Conservation (phyloP, 2,888 invertebrate species). For the Willowsia nigromaculata region DNA sequence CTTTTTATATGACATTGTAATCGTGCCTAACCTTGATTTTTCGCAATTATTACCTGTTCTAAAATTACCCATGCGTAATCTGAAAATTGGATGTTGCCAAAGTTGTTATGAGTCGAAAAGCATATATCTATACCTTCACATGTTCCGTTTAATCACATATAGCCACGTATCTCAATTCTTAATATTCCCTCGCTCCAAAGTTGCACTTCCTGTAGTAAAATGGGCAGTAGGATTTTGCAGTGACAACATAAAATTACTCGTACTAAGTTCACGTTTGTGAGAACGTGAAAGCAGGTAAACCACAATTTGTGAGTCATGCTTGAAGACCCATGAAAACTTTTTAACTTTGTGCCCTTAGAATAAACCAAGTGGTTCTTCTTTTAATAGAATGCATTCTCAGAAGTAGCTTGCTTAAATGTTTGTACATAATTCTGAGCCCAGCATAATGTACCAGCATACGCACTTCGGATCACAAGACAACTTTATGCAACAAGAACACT, state of each 20-base stretch:
- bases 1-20: background rate
- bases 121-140: no score
- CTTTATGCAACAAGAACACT: slow-evolving; percentile 14
- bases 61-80: no score
- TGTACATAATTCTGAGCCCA: background rate
- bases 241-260: background rate
- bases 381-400: background rate
- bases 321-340: background rate
- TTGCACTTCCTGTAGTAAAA: no score
- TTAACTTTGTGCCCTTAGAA: background rate
- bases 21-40: background rate
- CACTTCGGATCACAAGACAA: slow-evolving; percentile 1
- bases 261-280: slow-evolving; percentile 1
- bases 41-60: background rate
- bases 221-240: background rate
- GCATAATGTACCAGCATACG: background rate
- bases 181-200: no score
- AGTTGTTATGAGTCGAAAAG: no score
- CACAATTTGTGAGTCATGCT: slow-evolving; percentile 49
- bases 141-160: no score
- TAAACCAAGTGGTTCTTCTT: background rate
- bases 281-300: slow-evolving; percentile 53
- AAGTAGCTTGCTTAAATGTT: background rate
- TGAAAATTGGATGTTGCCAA: no score
- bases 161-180: no score